Percentiles rank a stretch among this genome's conserved stretches.
Evolutionary conservation across 2,113 vertebrate genomes (phyloP).

Genomic region (Cyanoderma ruficeps): DNA sequence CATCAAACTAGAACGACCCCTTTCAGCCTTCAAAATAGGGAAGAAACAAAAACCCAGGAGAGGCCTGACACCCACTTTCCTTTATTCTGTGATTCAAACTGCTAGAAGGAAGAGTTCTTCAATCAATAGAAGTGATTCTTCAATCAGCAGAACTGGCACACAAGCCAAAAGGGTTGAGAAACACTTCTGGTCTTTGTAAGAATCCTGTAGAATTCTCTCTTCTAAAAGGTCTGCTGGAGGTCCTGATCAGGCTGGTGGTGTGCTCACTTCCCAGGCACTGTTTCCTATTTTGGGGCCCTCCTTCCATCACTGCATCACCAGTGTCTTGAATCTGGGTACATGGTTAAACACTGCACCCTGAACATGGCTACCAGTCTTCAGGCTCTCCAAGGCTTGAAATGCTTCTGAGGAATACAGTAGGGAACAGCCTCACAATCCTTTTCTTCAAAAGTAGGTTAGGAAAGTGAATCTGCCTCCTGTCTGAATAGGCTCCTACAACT

Average conservation of each 20-base stretch:
- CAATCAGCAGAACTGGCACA: not conserved
- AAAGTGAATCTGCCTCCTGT: not conserved
- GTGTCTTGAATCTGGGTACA: not conserved
- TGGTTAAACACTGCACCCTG: not conserved
- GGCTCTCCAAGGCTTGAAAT: not conserved
- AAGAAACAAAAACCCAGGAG: not conserved
- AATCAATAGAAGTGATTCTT: constrained; percentile 33
- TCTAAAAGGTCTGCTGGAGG: not conserved
- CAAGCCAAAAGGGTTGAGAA: not conserved
- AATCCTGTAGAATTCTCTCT: not conserved
- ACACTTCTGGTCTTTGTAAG: not conserved
- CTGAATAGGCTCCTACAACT: not conserved
- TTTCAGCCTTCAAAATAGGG: not conserved
- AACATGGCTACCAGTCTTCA: not conserved
- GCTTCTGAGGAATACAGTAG: not conserved
- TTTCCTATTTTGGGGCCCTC: not conserved
- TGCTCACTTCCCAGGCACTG: not conserved
- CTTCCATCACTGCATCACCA: not conserved
- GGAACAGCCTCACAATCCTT: not conserved
- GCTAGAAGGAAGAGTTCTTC: not conserved
- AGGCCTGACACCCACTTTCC: not conserved
- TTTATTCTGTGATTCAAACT: not conserved
- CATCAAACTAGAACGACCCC: not conserved
- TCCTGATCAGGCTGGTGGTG: not conserved
- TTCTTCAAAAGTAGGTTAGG: not conserved